Percentiles rank a stretch among this genome's conserved stretches.
Conservation (phyloP, 1,140 invertebrate species). For the Diuraphis noxia region DNA sequence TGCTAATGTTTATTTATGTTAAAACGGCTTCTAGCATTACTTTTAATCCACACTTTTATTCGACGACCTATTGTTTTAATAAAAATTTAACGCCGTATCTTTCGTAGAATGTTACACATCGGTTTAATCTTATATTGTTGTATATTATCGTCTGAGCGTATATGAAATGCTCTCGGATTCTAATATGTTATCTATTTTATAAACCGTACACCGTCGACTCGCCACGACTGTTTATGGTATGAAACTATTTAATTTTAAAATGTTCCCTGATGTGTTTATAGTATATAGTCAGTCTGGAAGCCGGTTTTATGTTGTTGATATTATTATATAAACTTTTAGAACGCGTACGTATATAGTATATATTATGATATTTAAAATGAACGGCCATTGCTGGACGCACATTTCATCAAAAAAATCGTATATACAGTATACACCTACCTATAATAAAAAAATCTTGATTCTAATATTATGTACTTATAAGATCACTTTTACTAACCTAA, state of each 20-base stretch:
- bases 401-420: background rate
- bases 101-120: background rate
- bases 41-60: conserved; percentile 10
- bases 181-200: conserved; percentile 3
- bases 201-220: background rate
- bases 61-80: conserved; percentile 2
- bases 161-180: background rate
- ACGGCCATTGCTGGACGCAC: background rate
- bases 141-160: background rate
- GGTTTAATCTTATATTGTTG: conserved; percentile 13
- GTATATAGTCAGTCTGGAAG: background rate
- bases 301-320: background rate
- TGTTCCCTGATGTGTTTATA: background rate
- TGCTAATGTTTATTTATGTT: conserved; percentile 24
- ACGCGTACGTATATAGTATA: background rate
- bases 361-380: background rate
- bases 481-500: background rate
- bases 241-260: background rate
- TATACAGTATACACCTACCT: background rate
- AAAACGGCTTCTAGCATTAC: background rate
- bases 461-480: background rate
- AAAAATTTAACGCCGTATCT: background rate
- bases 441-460: background rate
- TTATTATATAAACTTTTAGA: background rate
- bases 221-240: background rate